Evolutionary conservation across 2,888 invertebrate genomes (phyloP), one percentile per base, ranked within the genome.

Genomic region (Tetragnatha montana): DNA sequence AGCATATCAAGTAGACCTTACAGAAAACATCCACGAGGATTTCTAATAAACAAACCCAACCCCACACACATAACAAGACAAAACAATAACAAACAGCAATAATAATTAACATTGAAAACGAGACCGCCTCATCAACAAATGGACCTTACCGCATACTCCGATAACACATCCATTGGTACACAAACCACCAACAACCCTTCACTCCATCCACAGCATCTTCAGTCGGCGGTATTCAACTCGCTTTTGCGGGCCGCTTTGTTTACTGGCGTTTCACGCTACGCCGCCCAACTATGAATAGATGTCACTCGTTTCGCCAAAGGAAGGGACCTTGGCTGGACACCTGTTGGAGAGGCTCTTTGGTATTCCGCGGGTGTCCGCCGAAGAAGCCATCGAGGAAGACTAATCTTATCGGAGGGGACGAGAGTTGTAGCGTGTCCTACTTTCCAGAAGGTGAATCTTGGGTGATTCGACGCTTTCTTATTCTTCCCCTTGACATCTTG

Each of bases 261-360:
- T 60, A 17, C 60, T 60, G 71, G 49, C 51, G 17, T 71, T 78
- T 69, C 88, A 88, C 73, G 88, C 68, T 73, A 78, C 35, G 82
- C 47, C 60, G 78, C 19, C 88, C 82, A 88, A 82, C 82, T 73
- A 22, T 51, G 73, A 71, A 74, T 47, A 49, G 50, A 49, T 12
- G 17, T 49, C 49, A 49, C 49, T 75, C 21, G 19, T 75, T 47
- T 75, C 75, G 49, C 75, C 10, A 75, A 10, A 14, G 75, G 35
- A 35, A 75, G 35, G 75, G 75, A n/a, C 21, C 35, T 73, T 35
- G 22, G 17, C 73, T 22, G 35, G 21, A 22, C 21, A 73, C 12
- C 21, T 73, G 21, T 35, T 69, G 60, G 60, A 17, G 60, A 17
- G 60, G 60, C 17, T 17, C 4, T 60, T 60, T 60, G 10, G 60